Evolutionary conservation across 2,888 invertebrate genomes (phyloP), one percentile per base, ranked within the genome.

Genomic region (Eugnorisma glareosa): DNA sequence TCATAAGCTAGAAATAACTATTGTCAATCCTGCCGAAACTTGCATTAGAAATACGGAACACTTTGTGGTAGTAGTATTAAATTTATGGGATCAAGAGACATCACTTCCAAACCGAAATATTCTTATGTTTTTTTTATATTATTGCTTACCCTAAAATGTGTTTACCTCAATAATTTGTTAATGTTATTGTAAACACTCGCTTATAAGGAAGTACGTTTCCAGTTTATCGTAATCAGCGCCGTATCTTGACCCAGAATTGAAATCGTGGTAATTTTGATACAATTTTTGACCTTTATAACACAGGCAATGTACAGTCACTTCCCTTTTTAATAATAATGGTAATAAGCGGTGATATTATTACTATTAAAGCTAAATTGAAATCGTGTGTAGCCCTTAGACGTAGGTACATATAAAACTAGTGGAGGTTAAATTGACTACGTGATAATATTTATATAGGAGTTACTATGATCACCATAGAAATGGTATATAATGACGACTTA

Each of bases 201-300:
- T 61, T 71, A 79, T 75, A 80, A 80, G 86, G 86, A 85, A 85
- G 59, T 70, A 54, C 66, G 59, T 71, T 77, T 75, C 70, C 75
- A 75, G 69, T 75, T 81, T 63, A 77, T 43, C 73, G 63, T 82
- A 83, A 83, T 83, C 78, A 85, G 67, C 54, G 37, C 45, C 40
- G 21, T 67, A 83, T 82, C 88, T 88, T 88, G 88, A 88, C 88
- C 88, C 75, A 88, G 74, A 83, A 88, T 83, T 59, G 45, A 74
- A 85, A 64, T 80, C 77, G 81, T 80, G 80, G 81, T 71, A 73
- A 24, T 73, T 77, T 80, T 69, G 81, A 82, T 82, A 81, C 79
- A 77, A 73, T 83, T 88, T 87, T 84, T 80, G 80, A 88, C 88
- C 88, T 88, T 80, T 88, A 86, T 59, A 57, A 73, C 43, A 66